These are phyloP conservation scores for Hetaerina titia DNA, from an alignment of 2,888 invertebrate genomes.

Conservation along the genomic window DNA sequence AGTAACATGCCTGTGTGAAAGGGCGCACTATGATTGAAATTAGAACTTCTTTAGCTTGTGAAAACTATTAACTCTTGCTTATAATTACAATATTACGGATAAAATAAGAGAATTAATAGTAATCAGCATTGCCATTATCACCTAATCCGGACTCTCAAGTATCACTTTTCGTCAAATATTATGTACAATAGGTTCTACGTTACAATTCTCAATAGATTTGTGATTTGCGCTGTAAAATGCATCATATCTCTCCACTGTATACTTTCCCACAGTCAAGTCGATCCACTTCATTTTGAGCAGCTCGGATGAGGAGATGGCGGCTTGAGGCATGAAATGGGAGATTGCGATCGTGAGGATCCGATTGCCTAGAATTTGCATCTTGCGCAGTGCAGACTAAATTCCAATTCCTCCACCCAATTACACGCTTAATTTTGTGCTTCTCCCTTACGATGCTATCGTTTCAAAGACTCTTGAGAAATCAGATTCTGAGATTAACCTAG, in stretches of 20 bases:
- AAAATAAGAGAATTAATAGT: too few species aligned
- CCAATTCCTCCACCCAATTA: neutral
- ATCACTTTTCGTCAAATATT: neutral
- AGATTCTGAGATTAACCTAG: too few species aligned
- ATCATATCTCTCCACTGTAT: neutral
- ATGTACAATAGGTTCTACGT: too few species aligned
- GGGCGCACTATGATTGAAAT: too few species aligned
- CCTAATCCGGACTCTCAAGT: neutral
- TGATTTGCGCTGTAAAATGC: neutral
- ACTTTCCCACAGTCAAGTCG: slow-evolving; percentile 15
- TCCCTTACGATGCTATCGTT: neutral
- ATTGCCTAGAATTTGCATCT: slow-evolving; percentile 35
- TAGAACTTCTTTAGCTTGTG: too few species aligned
- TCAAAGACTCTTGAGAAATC: neutral
- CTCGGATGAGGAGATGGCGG: neutral
- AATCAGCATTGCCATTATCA: too few species aligned
- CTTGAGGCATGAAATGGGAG: neutral
- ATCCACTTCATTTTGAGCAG: slow-evolving; percentile 6
- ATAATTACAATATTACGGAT: too few species aligned
- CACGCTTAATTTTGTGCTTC: neutral
- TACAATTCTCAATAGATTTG: neutral
- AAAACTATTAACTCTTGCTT: too few species aligned
- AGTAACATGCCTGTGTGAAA: too few species aligned
- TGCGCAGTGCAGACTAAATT: neutral
- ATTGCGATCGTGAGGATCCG: neutral